Evolutionary conservation across 2,888 invertebrate genomes (phyloP).

Genomic region (Thumatha senex): DNA sequence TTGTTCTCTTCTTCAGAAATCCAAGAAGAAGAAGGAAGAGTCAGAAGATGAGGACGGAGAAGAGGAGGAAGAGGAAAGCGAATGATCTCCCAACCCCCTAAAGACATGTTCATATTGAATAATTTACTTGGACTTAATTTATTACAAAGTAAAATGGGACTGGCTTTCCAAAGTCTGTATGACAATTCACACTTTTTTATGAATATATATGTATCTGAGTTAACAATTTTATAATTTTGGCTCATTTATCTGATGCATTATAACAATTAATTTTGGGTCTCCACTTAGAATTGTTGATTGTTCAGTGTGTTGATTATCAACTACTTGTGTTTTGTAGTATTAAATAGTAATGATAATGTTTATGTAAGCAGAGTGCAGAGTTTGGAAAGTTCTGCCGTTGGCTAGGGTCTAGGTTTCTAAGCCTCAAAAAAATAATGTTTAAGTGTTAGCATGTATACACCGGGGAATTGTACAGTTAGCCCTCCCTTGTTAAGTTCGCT

Average conservation of each 20-base stretch:
- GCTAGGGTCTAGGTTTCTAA: constrained; percentile 78
- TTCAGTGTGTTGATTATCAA: constrained; percentile 53
- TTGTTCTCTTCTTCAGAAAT: constrained; percentile 53
- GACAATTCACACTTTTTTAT: constrained; percentile 45
- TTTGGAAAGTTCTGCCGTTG: constrained; percentile 80
- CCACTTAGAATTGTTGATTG: constrained; percentile 65
- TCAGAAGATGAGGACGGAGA: constrained; percentile 86
- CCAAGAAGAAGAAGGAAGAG: constrained; percentile 85
- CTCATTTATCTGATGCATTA: constrained; percentile 42
- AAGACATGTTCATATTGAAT: constrained; percentile 80
- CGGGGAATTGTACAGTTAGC: constrained; percentile 83
- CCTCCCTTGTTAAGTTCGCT: constrained; percentile 83
- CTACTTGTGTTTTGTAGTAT: constrained; percentile 57
- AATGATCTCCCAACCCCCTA: constrained; percentile 81
- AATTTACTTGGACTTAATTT: constrained; percentile 83
- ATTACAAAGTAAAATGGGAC: constrained; percentile 81
- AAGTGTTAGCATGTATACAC: constrained; percentile 83
- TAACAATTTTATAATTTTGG: constrained; percentile 35
- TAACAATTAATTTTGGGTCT: constrained; percentile 53
- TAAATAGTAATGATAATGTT: constrained; percentile 57
- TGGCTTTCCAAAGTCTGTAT: constrained; percentile 80
- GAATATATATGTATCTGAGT: constrained; percentile 35
- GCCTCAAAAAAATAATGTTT: constrained; percentile 80
- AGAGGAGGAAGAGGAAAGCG: constrained; percentile 86
- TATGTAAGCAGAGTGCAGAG: constrained; percentile 65